A percentile compares a stretch with the other conserved stretches of the same genome.
Evolutionary conservation across 2,797 vertebrate species (phyloP).

Genomic region (Ispidina picta): DNA sequence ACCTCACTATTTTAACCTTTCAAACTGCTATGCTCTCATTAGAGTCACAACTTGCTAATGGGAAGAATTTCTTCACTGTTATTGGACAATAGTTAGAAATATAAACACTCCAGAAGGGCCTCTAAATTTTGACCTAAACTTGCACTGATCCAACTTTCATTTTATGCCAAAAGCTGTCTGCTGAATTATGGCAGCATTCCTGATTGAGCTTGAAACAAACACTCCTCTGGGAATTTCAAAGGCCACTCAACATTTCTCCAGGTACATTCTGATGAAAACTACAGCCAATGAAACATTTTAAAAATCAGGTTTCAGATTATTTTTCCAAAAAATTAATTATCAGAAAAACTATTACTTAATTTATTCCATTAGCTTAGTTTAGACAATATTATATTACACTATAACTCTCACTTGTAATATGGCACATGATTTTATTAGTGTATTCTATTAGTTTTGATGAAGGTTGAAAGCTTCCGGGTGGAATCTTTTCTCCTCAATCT

Average conservation of each 20-base stretch:
- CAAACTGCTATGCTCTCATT: neutral
- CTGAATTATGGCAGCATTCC: slow-evolving; percentile 48
- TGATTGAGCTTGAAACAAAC: slow-evolving; percentile 54
- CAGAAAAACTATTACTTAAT: slow-evolving; percentile 45
- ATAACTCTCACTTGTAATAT: slow-evolving; percentile 39
- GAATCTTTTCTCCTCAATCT: slow-evolving; percentile 3
- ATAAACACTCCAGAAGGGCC: slow-evolving; percentile 54
- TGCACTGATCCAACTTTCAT: slow-evolving; percentile 59
- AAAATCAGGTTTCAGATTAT: neutral
- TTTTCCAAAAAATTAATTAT: slow-evolving; percentile 50
- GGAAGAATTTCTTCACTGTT: slow-evolving; percentile 48
- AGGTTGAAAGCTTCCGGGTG: slow-evolving; percentile 43
- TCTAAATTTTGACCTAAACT: slow-evolving; percentile 68
- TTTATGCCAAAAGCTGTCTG: slow-evolving; percentile 25
- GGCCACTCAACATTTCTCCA: slow-evolving; percentile 8
- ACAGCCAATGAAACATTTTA: neutral
- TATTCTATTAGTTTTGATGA: slow-evolving; percentile 38
- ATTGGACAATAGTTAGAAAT: slow-evolving; percentile 54
- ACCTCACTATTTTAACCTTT: neutral
- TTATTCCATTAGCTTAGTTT: neutral
- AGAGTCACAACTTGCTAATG: slow-evolving; percentile 49
- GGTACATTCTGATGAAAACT: neutral
- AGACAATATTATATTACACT: neutral
- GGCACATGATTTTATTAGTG: slow-evolving; percentile 54
- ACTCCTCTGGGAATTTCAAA: slow-evolving; percentile 18